Conservation (phyloP, 2,888 invertebrate genomes). For the Didymodactylos carnosus region DNA sequence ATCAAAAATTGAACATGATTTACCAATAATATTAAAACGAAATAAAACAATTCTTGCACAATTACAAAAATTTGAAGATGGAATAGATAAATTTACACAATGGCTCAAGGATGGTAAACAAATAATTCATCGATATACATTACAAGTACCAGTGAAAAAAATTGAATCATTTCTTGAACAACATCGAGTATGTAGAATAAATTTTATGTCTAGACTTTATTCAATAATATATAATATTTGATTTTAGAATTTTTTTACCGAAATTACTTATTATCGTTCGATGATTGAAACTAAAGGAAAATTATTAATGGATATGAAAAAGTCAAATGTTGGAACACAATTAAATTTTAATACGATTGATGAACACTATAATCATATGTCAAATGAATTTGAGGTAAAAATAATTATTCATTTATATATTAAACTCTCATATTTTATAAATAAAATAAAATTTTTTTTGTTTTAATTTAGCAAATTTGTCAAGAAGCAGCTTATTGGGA, state of each 20-base stretch:
- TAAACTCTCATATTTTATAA: not conserved
- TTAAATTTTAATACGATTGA: not conserved
- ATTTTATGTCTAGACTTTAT: not conserved
- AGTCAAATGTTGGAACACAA: not conserved
- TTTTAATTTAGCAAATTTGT: not conserved
- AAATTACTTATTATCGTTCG: not conserved
- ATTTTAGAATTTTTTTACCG: constrained; percentile 4
- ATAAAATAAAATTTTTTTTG: not conserved
- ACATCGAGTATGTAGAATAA: not conserved
- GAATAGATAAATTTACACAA: not conserved
- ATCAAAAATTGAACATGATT: not conserved
- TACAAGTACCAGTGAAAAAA: constrained; percentile 5
- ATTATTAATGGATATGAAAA: not conserved
- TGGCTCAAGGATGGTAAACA: constrained; percentile 9
- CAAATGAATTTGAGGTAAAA: not conserved
- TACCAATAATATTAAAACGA: not conserved
- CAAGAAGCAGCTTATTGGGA: constrained; percentile 3
- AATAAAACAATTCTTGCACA: not conserved
- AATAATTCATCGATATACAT: constrained; percentile 1
- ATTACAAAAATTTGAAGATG: not conserved
- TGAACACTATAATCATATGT: not conserved
- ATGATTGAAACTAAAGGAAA: not conserved
- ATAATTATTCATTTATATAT: not conserved
- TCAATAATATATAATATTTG: not conserved
- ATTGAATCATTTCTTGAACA: constrained; percentile 6